A percentile compares a stretch with the other conserved stretches of the same genome.
Evolutionary conservation across 1,140 invertebrate species (phyloP).

Genomic region (Drosophila parabipectinata): DNA sequence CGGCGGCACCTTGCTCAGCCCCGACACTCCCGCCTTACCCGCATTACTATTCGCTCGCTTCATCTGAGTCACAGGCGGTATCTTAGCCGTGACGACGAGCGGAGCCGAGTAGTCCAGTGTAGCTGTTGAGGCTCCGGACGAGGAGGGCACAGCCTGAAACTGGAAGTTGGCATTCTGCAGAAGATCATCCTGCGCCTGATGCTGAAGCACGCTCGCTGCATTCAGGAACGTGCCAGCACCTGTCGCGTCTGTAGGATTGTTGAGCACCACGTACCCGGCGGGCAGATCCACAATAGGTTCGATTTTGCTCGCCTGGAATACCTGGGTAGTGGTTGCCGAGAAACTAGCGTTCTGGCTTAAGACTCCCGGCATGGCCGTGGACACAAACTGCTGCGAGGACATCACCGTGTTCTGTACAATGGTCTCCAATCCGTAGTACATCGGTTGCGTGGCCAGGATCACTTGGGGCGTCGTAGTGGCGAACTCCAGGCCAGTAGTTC

Average conservation of each 20-base stretch:
- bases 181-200: constrained; percentile 56
- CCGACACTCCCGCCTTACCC: constrained; percentile 37
- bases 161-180: constrained; percentile 66
- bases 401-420: constrained; percentile 94
- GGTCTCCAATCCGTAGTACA: constrained; percentile 92
- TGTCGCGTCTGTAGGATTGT: constrained; percentile 84
- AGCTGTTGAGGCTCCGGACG: constrained; percentile 15
- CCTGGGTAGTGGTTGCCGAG: constrained; percentile 91
- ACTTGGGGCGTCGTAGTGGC: constrained; percentile 88
- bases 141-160: constrained; percentile 52
- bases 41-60: constrained; percentile 42
- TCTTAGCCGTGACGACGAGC: constrained; percentile 64
- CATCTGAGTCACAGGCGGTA: constrained; percentile 67
- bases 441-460: constrained; percentile 89
- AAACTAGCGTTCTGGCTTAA: constrained; percentile 91
- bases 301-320: constrained; percentile 90
- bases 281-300: constrained; percentile 91
- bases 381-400: constrained; percentile 92
- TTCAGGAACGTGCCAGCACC: constrained; percentile 53
- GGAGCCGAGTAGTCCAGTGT: constrained; percentile 54
- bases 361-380: constrained; percentile 90
- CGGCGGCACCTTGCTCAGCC: constrained; percentile 63
- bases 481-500: constrained; percentile 86
- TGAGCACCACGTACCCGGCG: constrained; percentile 89
- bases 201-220: constrained; percentile 67